A percentile compares a stretch with the other conserved stretches of the same genome.
Evolutionary conservation across 2,797 vertebrate species (phyloP).

Genomic region (Sebastes jordani): DNA sequence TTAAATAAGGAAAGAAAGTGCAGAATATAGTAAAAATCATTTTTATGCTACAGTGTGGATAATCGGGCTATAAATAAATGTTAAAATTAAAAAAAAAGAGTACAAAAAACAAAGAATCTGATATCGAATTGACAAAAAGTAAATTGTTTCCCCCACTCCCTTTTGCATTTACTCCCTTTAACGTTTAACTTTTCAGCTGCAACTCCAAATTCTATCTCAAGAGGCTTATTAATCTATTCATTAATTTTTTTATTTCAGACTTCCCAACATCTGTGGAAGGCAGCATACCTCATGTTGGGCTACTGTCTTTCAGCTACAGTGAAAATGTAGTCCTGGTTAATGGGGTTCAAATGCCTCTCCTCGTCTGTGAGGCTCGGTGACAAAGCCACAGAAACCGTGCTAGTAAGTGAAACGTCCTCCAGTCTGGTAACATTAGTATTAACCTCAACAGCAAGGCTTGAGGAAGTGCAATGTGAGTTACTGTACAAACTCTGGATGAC

Average conservation of each 20-base stretch:
- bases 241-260: neutral
- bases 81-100: neutral
- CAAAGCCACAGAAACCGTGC: conserved; percentile 25
- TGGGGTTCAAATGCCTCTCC: conserved; percentile 1
- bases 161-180: neutral
- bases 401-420: conserved; percentile 13
- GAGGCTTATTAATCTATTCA: neutral
- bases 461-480: conserved; percentile 34
- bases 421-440: conserved; percentile 52
- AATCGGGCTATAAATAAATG: neutral
- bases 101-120: neutral
- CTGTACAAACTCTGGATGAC: conserved; percentile 52
- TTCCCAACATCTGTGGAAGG: neutral
- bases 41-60: neutral
- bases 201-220: neutral
- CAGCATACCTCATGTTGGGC: neutral
- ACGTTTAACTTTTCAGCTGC: neutral
- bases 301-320: neutral
- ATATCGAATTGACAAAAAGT: neutral
- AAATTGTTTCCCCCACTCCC: neutral
- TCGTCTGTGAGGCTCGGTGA: conserved; percentile 23
- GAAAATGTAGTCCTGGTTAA: neutral
- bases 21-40: neutral
- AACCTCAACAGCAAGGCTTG: conserved; percentile 19
- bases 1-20: neutral